A percentile compares a stretch with the other conserved stretches of the same genome.
Evolutionary conservation across 2,888 invertebrate genomes (phyloP).

Genomic region (Synergus japonicus): DNA sequence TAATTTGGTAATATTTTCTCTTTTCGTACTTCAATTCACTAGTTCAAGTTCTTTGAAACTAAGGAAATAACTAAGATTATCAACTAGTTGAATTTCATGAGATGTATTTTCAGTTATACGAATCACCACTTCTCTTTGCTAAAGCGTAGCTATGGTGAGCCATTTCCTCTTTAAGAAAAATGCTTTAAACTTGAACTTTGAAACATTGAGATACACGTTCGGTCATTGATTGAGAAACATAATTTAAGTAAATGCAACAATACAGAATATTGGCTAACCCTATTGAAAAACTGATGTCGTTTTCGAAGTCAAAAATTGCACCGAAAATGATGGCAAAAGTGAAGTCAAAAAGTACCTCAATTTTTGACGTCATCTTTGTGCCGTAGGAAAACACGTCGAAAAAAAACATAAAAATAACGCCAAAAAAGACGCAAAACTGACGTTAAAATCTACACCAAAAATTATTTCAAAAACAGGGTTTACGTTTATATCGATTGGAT

Average conservation of each 20-base stretch:
- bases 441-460: too few relatives aligned
- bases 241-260: slow-evolving; percentile 15
- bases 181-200: background rate
- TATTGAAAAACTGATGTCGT: background rate
- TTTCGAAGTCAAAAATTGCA: background rate
- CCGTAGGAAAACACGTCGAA: too few relatives aligned
- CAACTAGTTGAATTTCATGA: slow-evolving; percentile 70
- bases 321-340: background rate
- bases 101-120: slow-evolving; percentile 71
- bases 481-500: too few relatives aligned
- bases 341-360: too few relatives aligned
- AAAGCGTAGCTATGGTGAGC: slow-evolving; percentile 47
- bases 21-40: background rate
- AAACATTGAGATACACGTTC: slow-evolving; percentile 6
- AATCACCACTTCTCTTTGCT: slow-evolving; percentile 60
- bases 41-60: background rate
- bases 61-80: background rate
- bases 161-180: slow-evolving; percentile 16
- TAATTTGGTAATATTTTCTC: background rate
- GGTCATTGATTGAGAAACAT: slow-evolving; percentile 17
- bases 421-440: too few relatives aligned
- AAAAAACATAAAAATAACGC: too few relatives aligned
- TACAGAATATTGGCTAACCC: background rate
- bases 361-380: too few relatives aligned
- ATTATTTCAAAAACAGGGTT: too few relatives aligned